Percentiles rank a stretch among this genome's conserved stretches.
Evolutionary conservation across 2,797 vertebrate genomes (phyloP).

Genomic region (Acrossocheilus wenchowensis): DNA sequence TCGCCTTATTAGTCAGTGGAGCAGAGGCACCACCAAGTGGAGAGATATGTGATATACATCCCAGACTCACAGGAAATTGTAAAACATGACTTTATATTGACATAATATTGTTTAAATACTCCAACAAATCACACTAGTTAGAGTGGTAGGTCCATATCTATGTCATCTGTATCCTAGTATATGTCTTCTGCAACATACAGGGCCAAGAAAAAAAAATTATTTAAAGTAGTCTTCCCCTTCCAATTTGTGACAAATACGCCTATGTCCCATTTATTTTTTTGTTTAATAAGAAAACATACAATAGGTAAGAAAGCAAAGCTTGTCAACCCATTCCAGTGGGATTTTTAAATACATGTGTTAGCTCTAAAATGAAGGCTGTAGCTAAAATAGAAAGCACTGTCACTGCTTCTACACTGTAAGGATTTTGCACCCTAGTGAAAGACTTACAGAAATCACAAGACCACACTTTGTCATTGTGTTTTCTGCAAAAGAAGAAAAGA

Average conservation of each 20-base stretch:
- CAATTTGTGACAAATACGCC: not conserved
- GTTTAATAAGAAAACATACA: not conserved
- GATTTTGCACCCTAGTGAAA: not conserved
- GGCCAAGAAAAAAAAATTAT: not conserved
- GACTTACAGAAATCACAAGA: not conserved
- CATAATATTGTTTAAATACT: not conserved
- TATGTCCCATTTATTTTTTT: not conserved
- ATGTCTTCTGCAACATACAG: too few species aligned
- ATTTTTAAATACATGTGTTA: not conserved
- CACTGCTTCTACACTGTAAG: not conserved
- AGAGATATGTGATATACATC: not conserved
- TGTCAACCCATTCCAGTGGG: not conserved
- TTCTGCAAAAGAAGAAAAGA: not conserved
- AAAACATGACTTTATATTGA: not conserved
- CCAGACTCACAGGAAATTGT: not conserved
- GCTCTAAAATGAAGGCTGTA: not conserved
- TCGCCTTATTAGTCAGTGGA: constrained; percentile 5
- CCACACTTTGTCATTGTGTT: not conserved
- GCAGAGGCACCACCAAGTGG: constrained; percentile 34
- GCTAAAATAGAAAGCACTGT: not conserved
- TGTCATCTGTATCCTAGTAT: not conserved
- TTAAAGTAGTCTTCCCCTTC: not conserved
- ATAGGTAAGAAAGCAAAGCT: not conserved
- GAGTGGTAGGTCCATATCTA: not conserved
- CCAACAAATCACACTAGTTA: not conserved